phyloP scores from a whole-genome alignment of 2,113 vertebrate species.

The Gila orcuttii region DNA sequence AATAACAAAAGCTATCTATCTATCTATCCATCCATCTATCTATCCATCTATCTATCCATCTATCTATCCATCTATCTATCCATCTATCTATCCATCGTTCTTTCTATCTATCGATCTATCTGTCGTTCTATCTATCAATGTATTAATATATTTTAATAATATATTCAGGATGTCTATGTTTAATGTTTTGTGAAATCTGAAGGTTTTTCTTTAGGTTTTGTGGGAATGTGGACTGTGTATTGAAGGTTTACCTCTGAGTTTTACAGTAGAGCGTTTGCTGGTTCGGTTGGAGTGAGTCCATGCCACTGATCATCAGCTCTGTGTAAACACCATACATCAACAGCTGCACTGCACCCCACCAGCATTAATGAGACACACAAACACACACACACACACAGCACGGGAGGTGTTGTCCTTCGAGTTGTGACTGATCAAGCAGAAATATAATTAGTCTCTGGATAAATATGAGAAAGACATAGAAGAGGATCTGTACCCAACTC shows the following conservation, averaged over 20 bases:
- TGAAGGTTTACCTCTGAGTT: not conserved
- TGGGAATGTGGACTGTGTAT: not conserved
- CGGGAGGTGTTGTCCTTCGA: not conserved
- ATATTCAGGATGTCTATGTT: slow-evolving; percentile 6
- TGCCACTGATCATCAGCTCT: slow-evolving; percentile 14
- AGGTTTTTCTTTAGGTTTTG: not conserved
- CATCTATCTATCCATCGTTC: too few relatives aligned
- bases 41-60: not conserved
- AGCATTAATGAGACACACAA: slow-evolving; percentile 43
- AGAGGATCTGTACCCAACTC: not conserved
- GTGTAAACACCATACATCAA: slow-evolving; percentile 50
- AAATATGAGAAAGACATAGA: slow-evolving; percentile 30
- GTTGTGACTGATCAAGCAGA: slow-evolving; percentile 37
- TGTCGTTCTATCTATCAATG: not conserved
- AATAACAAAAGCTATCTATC: not conserved
- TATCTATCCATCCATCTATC: not conserved
- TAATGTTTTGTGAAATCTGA: not conserved
- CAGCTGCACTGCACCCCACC: slow-evolving; percentile 42
- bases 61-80: not conserved
- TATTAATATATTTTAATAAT: not conserved
- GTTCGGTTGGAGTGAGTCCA: not conserved
- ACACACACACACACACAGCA: not conserved
- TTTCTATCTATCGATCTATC: too few relatives aligned
- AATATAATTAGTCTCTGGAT: slow-evolving; percentile 43
- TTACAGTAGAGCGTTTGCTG: slow-evolving; percentile 3